phyloP scores from a whole-genome alignment of 2,888 invertebrate species.

The Agrochola litura region DNA sequence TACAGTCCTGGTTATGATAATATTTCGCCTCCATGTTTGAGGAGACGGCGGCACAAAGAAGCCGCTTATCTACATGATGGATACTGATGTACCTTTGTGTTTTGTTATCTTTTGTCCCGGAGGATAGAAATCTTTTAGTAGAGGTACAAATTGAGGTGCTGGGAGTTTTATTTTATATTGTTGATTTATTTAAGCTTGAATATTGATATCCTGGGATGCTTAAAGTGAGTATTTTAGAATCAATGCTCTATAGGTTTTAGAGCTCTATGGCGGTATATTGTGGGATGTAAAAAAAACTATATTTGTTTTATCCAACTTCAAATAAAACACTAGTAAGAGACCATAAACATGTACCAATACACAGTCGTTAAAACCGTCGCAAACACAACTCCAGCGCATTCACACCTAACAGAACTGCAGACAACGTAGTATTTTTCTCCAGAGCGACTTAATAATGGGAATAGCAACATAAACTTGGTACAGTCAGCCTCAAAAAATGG shows the following conservation, averaged over 20 bases:
- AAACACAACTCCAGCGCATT: constrained; percentile 33
- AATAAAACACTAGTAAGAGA: constrained; percentile 24
- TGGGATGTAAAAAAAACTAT: not conserved
- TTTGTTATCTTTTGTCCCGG: constrained; percentile 44
- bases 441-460: constrained; percentile 55
- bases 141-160: constrained; percentile 38
- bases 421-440: constrained; percentile 50
- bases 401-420: constrained; percentile 38
- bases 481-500: not conserved
- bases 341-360: constrained; percentile 43
- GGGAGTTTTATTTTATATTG: not conserved
- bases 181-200: constrained; percentile 5
- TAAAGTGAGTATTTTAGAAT: not conserved
- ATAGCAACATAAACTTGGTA: constrained; percentile 45
- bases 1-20: constrained; percentile 67
- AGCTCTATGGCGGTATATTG: not conserved
- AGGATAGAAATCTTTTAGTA: constrained; percentile 43
- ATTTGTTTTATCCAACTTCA: constrained; percentile 14
- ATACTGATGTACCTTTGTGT: constrained; percentile 41
- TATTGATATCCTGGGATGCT: constrained; percentile 10
- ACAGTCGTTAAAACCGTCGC: constrained; percentile 45
- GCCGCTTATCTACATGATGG: constrained; percentile 64
- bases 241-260: not conserved
- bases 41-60: constrained; percentile 55
- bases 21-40: constrained; percentile 59